Evolutionary conservation across 2,888 invertebrate genomes (phyloP).

Genomic region (Scaptomyza cyrtandrae): DNA sequence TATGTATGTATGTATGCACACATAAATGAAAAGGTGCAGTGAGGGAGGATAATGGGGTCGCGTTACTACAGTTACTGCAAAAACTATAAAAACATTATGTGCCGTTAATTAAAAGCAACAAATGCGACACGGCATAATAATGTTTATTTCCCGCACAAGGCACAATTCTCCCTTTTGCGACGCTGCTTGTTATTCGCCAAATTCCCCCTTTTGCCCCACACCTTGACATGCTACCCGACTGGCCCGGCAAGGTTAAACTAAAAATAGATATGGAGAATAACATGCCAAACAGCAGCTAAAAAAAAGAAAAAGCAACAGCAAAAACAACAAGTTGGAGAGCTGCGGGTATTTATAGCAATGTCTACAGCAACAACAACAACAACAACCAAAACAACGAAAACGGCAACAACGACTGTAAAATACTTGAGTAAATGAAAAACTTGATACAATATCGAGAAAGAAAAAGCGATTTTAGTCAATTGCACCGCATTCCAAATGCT

Average conservation of each 20-base stretch:
- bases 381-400: constrained; percentile 18
- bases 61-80: constrained; percentile 1
- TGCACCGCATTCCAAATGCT: constrained; percentile 20
- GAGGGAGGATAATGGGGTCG: not conserved
- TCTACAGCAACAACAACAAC: constrained; percentile 30
- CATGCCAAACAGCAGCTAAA: constrained; percentile 51
- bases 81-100: not conserved
- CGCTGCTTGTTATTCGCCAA: not conserved
- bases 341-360: constrained; percentile 61
- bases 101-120: constrained; percentile 44
- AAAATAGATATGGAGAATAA: constrained; percentile 76
- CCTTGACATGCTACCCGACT: constrained; percentile 45
- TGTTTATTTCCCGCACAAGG: not conserved
- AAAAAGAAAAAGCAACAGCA: constrained; percentile 11
- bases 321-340: constrained; percentile 62
- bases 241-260: constrained; percentile 68
- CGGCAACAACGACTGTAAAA: constrained; percentile 39
- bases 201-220: not conserved
- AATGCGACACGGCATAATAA: constrained; percentile 53
- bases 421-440: constrained; percentile 51
- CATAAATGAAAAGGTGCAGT: no score
- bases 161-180: not conserved
- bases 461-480: not conserved
- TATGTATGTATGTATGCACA: not conserved
- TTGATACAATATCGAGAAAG: constrained; percentile 37